These are phyloP conservation scores for Aleiodes leptofemur DNA, from an alignment of 2,888 invertebrate genomes.

Conservation along the genomic window DNA sequence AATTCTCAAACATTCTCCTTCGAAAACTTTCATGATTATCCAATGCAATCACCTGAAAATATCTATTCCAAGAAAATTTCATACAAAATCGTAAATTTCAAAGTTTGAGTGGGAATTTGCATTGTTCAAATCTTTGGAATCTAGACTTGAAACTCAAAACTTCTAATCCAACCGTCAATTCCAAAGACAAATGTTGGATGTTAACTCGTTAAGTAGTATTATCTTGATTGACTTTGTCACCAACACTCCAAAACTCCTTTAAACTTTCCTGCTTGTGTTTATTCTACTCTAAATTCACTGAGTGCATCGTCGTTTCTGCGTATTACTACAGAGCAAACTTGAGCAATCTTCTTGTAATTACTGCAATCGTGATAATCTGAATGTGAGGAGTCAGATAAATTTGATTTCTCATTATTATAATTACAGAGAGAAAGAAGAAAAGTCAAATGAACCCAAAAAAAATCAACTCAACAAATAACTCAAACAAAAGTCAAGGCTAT, in stretches of 20 bases:
- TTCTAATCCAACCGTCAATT: slow-evolving; percentile 12
- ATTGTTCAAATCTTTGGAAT: not conserved
- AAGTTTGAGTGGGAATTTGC: not conserved
- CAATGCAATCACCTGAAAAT: too few relatives aligned
- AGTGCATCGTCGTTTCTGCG: too few relatives aligned
- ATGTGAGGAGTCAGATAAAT: not conserved
- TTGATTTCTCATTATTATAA: too few relatives aligned
- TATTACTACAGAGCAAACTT: not conserved
- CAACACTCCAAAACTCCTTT: not conserved
- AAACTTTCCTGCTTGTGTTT: not conserved
- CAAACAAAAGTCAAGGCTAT: too few relatives aligned
- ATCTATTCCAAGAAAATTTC: too few relatives aligned
- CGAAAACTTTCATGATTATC: too few relatives aligned
- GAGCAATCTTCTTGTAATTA: not conserved
- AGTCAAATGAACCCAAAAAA: too few relatives aligned
- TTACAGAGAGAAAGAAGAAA: too few relatives aligned
- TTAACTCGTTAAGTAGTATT: slow-evolving; percentile 3
- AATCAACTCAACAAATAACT: too few relatives aligned
- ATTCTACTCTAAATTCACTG: too few relatives aligned
- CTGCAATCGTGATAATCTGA: not conserved
- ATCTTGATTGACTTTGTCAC: slow-evolving; percentile 12
- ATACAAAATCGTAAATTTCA: too few relatives aligned
- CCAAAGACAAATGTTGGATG: not conserved
- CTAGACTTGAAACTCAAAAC: not conserved
- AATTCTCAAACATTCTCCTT: too few relatives aligned